Conservation (phyloP, 1,140 invertebrate species). For the fruit fly (Drosophila melanogaster) region DNA sequence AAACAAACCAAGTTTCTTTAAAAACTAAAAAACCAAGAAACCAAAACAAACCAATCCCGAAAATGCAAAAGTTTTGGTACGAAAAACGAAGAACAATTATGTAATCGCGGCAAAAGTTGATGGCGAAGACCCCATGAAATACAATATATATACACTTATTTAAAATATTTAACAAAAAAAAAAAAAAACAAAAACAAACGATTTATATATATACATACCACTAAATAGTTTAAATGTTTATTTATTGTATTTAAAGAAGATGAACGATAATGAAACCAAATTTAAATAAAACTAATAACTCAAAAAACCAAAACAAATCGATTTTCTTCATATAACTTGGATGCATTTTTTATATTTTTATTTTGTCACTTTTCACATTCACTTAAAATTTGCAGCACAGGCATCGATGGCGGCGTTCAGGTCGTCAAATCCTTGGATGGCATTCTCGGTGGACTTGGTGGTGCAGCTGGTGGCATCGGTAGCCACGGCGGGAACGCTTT, state of each 20-base stretch:
- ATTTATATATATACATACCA: slow-evolving; percentile 75
- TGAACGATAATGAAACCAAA: slow-evolving; percentile 68
- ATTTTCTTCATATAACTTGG: too few relatives aligned
- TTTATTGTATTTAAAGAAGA: slow-evolving; percentile 77
- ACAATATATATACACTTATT: slow-evolving; percentile 78
- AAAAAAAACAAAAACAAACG: too few relatives aligned
- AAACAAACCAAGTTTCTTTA: slow-evolving; percentile 49
- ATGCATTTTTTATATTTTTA: too few relatives aligned
- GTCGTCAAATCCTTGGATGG: slow-evolving; percentile 24
- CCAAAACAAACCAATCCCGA: neutral
- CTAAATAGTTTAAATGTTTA: slow-evolving; percentile 81
- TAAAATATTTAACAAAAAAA: slow-evolving; percentile 68
- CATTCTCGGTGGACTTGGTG: slow-evolving; percentile 29
- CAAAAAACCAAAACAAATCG: slow-evolving; percentile 15
- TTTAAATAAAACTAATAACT: slow-evolving; percentile 73
- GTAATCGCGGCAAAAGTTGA: slow-evolving; percentile 44
- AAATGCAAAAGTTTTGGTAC: slow-evolving; percentile 28
- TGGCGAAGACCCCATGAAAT: slow-evolving; percentile 31
- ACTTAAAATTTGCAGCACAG: slow-evolving; percentile 24
- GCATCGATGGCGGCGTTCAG: slow-evolving; percentile 38
- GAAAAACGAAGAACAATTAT: slow-evolving; percentile 25
- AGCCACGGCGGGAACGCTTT: slow-evolving; percentile 49
- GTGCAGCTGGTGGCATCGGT: slow-evolving; percentile 54
- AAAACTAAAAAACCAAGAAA: slow-evolving; percentile 27
- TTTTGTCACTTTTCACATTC: too few relatives aligned